phyloP scores from a whole-genome alignment of 2,888 invertebrate genomes.

The Chymomyza amoena region DNA sequence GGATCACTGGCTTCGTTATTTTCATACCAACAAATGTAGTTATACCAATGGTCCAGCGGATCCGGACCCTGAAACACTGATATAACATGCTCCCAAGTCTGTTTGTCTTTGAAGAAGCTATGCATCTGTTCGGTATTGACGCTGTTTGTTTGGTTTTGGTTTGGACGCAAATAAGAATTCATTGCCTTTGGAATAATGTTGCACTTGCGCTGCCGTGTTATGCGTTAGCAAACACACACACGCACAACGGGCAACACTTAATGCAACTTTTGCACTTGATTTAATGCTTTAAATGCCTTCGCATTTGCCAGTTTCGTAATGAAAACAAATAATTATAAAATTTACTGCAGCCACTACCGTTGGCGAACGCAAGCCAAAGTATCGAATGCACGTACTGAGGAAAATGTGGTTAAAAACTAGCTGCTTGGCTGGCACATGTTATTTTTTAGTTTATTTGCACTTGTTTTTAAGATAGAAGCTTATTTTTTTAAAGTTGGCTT shows the following conservation, averaged over 20 bases:
- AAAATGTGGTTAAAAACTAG: constrained; percentile 7
- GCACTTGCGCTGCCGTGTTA: not conserved
- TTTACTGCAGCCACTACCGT: constrained; percentile 1
- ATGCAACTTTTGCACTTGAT: not conserved
- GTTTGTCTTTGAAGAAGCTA: constrained; percentile 77
- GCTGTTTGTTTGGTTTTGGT: constrained; percentile 42
- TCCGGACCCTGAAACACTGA: constrained; percentile 91
- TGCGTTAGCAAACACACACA: not conserved
- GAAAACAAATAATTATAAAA: constrained; percentile 43
- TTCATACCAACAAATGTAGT: constrained; percentile 95
- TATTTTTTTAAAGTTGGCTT: not conserved
- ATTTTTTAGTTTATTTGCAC: constrained; percentile 17
- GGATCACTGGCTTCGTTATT: constrained; percentile 87
- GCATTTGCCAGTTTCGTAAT: constrained; percentile 45
- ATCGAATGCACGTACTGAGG: constrained; percentile 3
- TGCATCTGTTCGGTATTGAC: constrained; percentile 73
- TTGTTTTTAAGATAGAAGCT: not conserved
- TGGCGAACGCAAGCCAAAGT: not conserved
- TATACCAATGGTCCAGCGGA: constrained; percentile 93
- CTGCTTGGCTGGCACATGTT: not conserved
- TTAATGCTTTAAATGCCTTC: constrained; percentile 29
- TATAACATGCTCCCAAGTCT: constrained; percentile 89
- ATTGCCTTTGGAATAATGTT: constrained; percentile 48
- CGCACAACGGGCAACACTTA: constrained; percentile 2
- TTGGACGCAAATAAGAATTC: constrained; percentile 66